Conservation (phyloP, 2,888 invertebrate species). For the Campoplex nolae region DNA sequence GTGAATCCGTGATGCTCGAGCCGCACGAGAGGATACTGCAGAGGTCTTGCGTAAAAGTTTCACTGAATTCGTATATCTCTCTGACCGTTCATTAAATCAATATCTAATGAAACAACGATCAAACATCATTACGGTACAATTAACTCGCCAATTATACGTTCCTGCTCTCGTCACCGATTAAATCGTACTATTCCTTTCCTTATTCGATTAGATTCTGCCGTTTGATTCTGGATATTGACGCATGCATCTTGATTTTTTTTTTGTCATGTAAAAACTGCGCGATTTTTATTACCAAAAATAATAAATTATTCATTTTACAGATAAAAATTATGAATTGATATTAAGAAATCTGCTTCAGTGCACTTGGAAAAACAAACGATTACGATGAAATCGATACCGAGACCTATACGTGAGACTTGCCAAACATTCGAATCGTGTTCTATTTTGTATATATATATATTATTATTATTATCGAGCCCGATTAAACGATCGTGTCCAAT, state of each 20-base stretch:
- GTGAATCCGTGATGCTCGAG: slow-evolving; percentile 40
- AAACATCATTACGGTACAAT: background rate
- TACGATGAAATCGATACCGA: background rate
- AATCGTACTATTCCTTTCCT: background rate
- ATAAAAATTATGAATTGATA: background rate
- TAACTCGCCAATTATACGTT: background rate
- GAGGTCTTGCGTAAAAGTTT: slow-evolving; percentile 28
- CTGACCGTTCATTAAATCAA: slow-evolving; percentile 11
- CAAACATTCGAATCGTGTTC: background rate
- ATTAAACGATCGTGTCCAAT: slow-evolving; percentile 45
- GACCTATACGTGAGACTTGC: background rate
- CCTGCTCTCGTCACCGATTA: background rate
- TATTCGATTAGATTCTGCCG: background rate
- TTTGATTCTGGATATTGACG: background rate
- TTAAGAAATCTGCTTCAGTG: background rate
- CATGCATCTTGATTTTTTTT: background rate
- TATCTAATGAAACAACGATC: slow-evolving; percentile 15
- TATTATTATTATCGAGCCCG: slow-evolving; percentile 3
- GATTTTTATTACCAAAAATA: background rate
- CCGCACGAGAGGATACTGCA: slow-evolving; percentile 16
- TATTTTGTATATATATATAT: background rate
- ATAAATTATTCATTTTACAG: background rate
- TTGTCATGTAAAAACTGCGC: background rate
- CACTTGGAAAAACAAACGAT: background rate
- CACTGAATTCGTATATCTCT: slow-evolving; percentile 3